Percentiles rank a stretch among this genome's conserved stretches.
Evolutionary conservation across 2,113 vertebrate species (phyloP).

Genomic region (Chitala chitala): DNA sequence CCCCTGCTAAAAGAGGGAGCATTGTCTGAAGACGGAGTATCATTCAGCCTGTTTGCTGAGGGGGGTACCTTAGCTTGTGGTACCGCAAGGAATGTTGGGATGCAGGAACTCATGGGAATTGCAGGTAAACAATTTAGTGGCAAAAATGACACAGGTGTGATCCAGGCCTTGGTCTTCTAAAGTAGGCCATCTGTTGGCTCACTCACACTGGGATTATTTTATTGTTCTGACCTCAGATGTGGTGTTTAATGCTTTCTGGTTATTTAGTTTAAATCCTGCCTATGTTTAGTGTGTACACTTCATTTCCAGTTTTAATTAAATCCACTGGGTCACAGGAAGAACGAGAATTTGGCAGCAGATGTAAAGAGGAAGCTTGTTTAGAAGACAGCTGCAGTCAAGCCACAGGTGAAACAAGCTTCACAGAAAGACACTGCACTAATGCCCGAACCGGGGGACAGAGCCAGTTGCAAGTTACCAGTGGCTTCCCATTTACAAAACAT

Average conservation of each 20-base stretch:
- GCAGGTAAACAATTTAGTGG: too few relatives aligned
- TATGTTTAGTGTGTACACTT: not conserved
- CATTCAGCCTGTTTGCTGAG: too few relatives aligned
- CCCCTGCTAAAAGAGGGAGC: not conserved
- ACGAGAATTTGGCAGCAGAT: not conserved
- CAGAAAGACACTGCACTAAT: too few relatives aligned
- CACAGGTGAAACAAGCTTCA: too few relatives aligned
- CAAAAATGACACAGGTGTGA: too few relatives aligned
- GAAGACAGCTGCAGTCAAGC: too few relatives aligned
- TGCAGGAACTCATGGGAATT: not conserved
- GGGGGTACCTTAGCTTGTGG: not conserved
- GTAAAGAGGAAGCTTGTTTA: conserved; percentile 3
- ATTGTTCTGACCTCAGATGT: not conserved
- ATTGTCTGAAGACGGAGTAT: not conserved
- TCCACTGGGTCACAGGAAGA: not conserved
- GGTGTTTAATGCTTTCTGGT: not conserved
- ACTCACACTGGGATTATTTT: too few relatives aligned
- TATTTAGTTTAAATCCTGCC: not conserved
- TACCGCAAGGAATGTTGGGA: conserved; percentile 6
- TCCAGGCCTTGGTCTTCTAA: too few relatives aligned
- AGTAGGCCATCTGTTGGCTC: too few relatives aligned
- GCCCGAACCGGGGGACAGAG: too few relatives aligned
- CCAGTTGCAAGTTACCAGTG: too few relatives aligned
- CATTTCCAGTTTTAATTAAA: conserved; percentile 15
- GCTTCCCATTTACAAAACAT: too few relatives aligned